Evolutionary conservation across 2,113 vertebrate species (phyloP).

Genomic region (Buteo buteo): DNA sequence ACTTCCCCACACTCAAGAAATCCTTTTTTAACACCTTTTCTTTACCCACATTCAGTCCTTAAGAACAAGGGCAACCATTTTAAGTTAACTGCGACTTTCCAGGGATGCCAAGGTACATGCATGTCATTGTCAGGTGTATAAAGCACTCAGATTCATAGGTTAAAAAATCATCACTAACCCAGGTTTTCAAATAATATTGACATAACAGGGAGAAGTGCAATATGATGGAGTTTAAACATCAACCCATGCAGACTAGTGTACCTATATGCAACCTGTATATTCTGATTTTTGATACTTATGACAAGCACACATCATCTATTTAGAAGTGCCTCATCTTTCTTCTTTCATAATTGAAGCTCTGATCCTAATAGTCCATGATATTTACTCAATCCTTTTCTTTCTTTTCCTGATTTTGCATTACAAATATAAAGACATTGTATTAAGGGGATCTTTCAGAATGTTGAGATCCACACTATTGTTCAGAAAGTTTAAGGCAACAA

Average conservation of each 20-base stretch:
- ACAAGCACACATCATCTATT: not conserved
- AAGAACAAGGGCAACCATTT: not conserved
- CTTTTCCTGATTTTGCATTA: not conserved
- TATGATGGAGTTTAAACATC: not conserved
- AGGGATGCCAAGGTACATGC: not conserved
- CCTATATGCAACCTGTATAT: not conserved
- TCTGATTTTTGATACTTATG: not conserved
- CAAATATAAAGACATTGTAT: not conserved
- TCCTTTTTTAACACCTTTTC: not conserved
- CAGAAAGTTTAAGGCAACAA: not conserved
- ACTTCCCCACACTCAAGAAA: not conserved
- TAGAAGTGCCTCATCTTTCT: not conserved
- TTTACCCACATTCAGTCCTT: accelerated
- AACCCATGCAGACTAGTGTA: not conserved
- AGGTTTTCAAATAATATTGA: not conserved
- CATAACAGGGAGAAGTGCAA: accelerated
- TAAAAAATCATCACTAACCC: not conserved
- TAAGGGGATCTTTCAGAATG: not conserved
- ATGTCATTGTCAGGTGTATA: not conserved
- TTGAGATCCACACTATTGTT: not conserved
- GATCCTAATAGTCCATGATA: not conserved
- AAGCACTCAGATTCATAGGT: not conserved
- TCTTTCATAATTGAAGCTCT: not conserved
- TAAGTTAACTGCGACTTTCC: not conserved
- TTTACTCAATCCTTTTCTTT: not conserved